phyloP scores from a whole-genome alignment of 2,888 invertebrate species.

The Pecten maximus region DNA sequence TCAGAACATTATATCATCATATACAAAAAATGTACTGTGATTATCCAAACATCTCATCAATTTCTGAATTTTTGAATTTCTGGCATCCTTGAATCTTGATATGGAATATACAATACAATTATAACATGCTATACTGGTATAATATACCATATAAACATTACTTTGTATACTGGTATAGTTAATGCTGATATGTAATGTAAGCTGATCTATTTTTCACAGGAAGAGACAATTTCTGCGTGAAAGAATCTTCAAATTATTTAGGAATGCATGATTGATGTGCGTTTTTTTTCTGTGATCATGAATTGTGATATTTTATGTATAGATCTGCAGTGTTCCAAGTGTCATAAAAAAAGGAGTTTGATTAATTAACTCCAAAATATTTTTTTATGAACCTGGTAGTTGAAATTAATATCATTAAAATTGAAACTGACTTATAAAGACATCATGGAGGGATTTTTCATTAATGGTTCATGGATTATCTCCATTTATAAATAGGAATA shows the following conservation, averaged over 20 bases:
- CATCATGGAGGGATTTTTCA: neutral
- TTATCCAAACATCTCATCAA: too few species aligned
- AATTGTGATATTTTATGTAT: neutral
- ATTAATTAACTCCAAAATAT: neutral
- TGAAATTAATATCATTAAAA: neutral
- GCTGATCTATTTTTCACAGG: neutral
- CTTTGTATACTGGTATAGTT: too few species aligned
- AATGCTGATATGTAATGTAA: neutral
- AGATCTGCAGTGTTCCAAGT: neutral
- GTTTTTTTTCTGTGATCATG: slow-evolving; percentile 16
- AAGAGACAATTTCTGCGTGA: neutral
- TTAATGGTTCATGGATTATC: neutral
- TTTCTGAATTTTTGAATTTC: too few species aligned
- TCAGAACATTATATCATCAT: too few species aligned
- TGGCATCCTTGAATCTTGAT: too few species aligned
- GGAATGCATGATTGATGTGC: neutral
- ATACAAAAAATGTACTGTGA: too few species aligned
- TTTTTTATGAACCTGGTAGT: neutral
- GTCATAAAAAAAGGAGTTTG: neutral
- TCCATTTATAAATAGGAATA: neutral
- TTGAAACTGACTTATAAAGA: neutral
- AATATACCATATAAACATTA: too few species aligned
- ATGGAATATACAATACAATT: too few species aligned
- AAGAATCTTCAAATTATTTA: neutral
- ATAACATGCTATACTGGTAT: too few species aligned